Evolutionary conservation across 2,888 invertebrate genomes (phyloP).

Genomic region (Quadriops clusia): DNA sequence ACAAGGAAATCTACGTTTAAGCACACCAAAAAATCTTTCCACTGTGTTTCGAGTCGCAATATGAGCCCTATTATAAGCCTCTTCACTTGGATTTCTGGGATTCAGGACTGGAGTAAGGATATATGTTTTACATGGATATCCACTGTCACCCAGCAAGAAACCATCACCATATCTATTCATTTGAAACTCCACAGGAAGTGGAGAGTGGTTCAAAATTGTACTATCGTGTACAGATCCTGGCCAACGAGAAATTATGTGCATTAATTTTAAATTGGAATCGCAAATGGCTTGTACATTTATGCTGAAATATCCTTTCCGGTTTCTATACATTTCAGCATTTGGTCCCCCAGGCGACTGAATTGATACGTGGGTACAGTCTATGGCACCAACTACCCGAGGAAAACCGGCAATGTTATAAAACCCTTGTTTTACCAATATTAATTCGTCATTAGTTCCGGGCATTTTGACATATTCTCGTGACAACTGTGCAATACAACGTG

Average conservation of each 20-base stretch:
- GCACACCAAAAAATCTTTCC: constrained; percentile 13
- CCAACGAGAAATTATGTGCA: constrained; percentile 17
- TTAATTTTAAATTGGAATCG: constrained; percentile 17
- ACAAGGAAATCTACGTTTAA: constrained; percentile 15
- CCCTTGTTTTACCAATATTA: too few relatives aligned
- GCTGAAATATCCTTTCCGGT: constrained; percentile 23
- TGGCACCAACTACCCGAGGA: constrained; percentile 17
- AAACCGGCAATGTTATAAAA: constrained; percentile 15
- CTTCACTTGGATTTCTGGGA: constrained; percentile 10
- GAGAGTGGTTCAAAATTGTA: constrained; percentile 15
- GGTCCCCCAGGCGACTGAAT: constrained; percentile 23
- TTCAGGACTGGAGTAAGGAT: constrained; percentile 14
- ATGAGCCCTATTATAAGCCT: constrained; percentile 13
- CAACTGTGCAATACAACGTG: too few relatives aligned
- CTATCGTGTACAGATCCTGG: constrained; percentile 15
- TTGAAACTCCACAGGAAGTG: constrained; percentile 9
- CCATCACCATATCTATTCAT: constrained; percentile 4
- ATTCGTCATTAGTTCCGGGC: too few relatives aligned
- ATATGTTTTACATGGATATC: constrained; percentile 10
- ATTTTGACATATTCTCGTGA: too few relatives aligned
- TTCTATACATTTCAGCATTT: constrained; percentile 20
- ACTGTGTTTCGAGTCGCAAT: constrained; percentile 13
- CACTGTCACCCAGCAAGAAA: constrained; percentile 8
- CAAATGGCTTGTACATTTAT: constrained; percentile 22
- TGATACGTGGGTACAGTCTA: constrained; percentile 24